A percentile compares a stretch with the other conserved stretches of the same genome.
Conservation (phyloP, 2,888 invertebrate genomes). For the Epinotia brunnichana region DNA sequence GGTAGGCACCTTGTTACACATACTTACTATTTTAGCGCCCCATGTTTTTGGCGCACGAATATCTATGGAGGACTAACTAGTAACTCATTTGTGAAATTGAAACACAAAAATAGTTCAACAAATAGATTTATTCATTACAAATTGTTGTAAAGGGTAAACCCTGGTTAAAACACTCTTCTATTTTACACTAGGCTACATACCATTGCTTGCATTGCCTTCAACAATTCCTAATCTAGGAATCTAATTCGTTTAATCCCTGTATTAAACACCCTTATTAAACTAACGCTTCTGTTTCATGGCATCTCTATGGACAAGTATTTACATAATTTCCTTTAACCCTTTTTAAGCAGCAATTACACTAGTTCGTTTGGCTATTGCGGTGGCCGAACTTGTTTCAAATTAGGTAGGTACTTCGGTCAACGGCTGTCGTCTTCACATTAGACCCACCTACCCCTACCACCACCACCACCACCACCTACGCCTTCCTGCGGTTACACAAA, state of each 20-base stretch:
- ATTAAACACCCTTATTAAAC: not conserved
- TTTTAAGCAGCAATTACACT: not conserved
- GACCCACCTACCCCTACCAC: no score
- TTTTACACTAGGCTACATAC: conserved; percentile 33
- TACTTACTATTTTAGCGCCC: no score
- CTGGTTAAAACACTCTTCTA: conserved; percentile 35
- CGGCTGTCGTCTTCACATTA: no score
- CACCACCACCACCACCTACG: no score
- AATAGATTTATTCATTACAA: conserved; percentile 54
- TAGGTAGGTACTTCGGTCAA: no score
- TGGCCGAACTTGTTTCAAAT: no score
- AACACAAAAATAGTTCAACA: conserved; percentile 50
- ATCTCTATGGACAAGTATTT: no score
- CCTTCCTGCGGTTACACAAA: no score
- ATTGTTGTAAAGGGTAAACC: conserved; percentile 46
- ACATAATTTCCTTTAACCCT: not conserved
- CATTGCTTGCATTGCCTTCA: conserved; percentile 41
- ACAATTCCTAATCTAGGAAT: conserved; percentile 26
- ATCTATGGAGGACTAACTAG: not conserved
- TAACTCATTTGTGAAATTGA: not conserved
- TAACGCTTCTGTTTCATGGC: not conserved
- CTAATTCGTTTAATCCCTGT: conserved; percentile 39
- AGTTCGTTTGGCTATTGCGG: no score
- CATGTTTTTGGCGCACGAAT: no score
- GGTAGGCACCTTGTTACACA: no score